Conservation (phyloP, 2,113 vertebrate genomes). For the Melanostigma gelatinosum region DNA sequence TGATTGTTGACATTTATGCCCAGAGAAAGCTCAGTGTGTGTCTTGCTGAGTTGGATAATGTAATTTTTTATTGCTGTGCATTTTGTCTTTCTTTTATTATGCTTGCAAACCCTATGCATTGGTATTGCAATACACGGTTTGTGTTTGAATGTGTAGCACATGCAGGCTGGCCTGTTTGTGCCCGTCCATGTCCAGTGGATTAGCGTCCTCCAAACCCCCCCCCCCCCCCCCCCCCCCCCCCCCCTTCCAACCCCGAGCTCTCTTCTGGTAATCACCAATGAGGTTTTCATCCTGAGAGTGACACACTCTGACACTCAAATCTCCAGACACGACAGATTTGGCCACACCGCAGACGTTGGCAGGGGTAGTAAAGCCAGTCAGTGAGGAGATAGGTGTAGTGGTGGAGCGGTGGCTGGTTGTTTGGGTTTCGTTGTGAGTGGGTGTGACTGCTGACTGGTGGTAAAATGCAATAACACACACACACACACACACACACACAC, state of each 20-base stretch:
- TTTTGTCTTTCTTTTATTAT: not conserved
- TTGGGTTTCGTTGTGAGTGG: conserved; percentile 24
- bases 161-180: conserved; percentile 15
- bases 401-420: conserved; percentile 20
- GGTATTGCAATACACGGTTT: not conserved
- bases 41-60: not conserved
- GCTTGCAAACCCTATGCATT: not conserved
- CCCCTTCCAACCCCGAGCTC: conserved; percentile 24
- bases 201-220: conserved; percentile 26
- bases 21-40: conserved; percentile 29
- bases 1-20: conserved; percentile 60
- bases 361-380: conserved; percentile 34
- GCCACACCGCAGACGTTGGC: conserved; percentile 49
- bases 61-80: conserved; percentile 13
- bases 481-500: conserved; percentile 63
- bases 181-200: conserved; percentile 53
- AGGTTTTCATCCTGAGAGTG: conserved; percentile 46
- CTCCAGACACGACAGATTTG: conserved; percentile 46
- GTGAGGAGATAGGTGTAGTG: conserved; percentile 30
- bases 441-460: conserved; percentile 53
- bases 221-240: conserved; percentile 15
- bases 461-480: conserved; percentile 52
- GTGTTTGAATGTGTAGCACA: conserved; percentile 21
- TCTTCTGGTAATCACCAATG: conserved; percentile 63
- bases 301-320: conserved; percentile 36